Base-by-base conservation (phyloP, 2,888 invertebrate species). In the Sarcophaga rosellei region DNA sequence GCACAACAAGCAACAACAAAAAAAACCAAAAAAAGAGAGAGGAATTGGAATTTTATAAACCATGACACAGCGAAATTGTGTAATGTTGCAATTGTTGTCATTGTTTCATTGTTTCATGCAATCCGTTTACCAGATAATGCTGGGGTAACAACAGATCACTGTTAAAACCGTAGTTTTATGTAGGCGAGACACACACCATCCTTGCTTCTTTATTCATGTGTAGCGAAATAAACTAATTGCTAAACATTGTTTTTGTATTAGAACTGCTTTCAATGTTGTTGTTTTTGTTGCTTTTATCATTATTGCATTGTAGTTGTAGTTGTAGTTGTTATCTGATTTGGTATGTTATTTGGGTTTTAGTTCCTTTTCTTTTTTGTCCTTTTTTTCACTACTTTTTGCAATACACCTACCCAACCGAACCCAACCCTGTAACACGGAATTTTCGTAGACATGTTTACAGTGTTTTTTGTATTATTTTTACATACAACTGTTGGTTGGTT, bases 221-320 rank as follows among this genome's bases (percentile, higher is more conserved):
- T 77, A 86, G 62, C 74, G 84, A 77, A 84, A 86, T 74, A 81
- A 81, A 84, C 77, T 86, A 86, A 86, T 86, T 81, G 86, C 84
- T 84, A 74, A 74, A 75, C 47, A 84, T 81, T 78, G 80, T 83
- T 69, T 62, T 77, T 53, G 82, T 73, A n/a, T 73, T 62, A 68
- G 45, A 61, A 65, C 35, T 20, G 63, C 11, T 53, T 25, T 82
- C 65, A 15, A 68, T 66, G 68, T 59, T 72, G 63, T 75, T 21
- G 45, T 45, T 62, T 21, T 69, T 81, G 47, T 70, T 57, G 45
- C n/a, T 66, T 66, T 2, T 53, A 53, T 53, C 17, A 15, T 53
- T 17, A 53, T 53, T 53, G 17, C 53, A 35, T 35, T 35, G 35
- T 53, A 53, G 10, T 11, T 17, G 4, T 17, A 44, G 20, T 68